Percentiles rank a stretch among this genome's conserved stretches.
phyloP scores from a whole-genome alignment of 2,888 invertebrate genomes.

The Hetaerina titia region DNA sequence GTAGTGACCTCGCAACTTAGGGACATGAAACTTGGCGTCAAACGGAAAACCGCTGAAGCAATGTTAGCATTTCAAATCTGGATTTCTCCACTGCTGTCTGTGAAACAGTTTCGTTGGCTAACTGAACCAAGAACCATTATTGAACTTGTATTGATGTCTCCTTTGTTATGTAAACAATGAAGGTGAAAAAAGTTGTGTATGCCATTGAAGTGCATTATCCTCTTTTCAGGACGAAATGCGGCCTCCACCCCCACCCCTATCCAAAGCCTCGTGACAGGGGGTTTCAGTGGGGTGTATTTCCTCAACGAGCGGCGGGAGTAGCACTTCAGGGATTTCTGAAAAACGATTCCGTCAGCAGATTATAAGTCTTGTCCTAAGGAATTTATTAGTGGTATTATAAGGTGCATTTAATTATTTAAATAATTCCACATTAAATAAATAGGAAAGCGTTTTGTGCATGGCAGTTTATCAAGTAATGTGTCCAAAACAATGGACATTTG shows the following conservation, averaged over 20 bases:
- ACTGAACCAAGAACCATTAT: not conserved
- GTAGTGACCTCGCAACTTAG: too few relatives aligned
- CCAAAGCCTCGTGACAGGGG: slow-evolving; percentile 54
- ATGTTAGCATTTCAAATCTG: not conserved
- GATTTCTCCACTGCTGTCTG: not conserved
- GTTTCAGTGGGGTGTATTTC: slow-evolving; percentile 39
- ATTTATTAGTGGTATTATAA: slow-evolving; percentile 9
- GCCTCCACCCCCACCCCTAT: slow-evolving; percentile 45
- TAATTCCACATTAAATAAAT: too few relatives aligned
- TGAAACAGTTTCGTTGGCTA: not conserved
- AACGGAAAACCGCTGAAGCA: not conserved
- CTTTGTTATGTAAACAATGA: not conserved
- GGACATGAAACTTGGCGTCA: too few relatives aligned
- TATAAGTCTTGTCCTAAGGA: slow-evolving; percentile 1
- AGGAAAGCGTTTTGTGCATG: too few relatives aligned
- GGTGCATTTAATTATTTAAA: too few relatives aligned
- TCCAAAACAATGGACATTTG: too few relatives aligned
- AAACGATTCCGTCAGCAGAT: slow-evolving; percentile 53
- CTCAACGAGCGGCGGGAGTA: slow-evolving; percentile 34
- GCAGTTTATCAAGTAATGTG: too few relatives aligned
- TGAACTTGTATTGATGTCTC: not conserved
- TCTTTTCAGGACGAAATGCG: slow-evolving; percentile 62
- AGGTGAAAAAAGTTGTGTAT: too few relatives aligned
- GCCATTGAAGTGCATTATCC: slow-evolving; percentile 26
- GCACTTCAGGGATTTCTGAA: slow-evolving; percentile 56